phyloP scores from a whole-genome alignment of 2,797 vertebrate species.

The Acridotheres tristis region DNA sequence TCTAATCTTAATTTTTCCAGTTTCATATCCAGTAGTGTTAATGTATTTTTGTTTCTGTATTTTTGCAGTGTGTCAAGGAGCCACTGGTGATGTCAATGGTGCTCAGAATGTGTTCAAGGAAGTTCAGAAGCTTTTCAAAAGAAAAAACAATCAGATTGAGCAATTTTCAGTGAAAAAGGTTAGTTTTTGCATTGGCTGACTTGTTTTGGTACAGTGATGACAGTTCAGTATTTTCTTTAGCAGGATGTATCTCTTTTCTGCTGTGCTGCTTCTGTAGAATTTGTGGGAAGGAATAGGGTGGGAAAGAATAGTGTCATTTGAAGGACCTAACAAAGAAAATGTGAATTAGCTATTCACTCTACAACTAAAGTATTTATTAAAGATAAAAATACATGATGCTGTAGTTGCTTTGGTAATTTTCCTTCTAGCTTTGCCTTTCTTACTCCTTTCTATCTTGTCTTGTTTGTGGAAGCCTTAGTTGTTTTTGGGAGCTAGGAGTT shows the following conservation, averaged over 20 bases:
- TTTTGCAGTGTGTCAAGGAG: constrained; percentile 91
- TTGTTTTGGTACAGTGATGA: not conserved
- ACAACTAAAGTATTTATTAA: not conserved
- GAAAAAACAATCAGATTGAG: constrained; percentile 98
- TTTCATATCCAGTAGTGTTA: not conserved
- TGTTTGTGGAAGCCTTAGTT: not conserved
- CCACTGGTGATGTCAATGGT: constrained; percentile 88
- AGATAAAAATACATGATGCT: not conserved
- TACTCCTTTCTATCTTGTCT: not conserved
- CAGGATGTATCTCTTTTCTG: not conserved
- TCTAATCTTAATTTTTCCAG: not conserved
- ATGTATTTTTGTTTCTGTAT: not conserved
- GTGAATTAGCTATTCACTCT: not conserved
- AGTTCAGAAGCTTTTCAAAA: constrained; percentile 93
- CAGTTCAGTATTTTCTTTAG: not conserved
- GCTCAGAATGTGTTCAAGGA: constrained; percentile 90
- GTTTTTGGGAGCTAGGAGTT: not conserved
- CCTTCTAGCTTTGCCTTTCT: not conserved
- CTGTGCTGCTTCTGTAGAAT: not conserved
- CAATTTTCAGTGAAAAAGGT: constrained; percentile 94
- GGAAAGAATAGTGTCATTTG: not conserved
- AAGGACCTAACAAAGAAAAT: not conserved
- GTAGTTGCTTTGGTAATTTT: not conserved
- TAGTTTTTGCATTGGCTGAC: not conserved
- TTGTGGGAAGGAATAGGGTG: not conserved